phyloP scores from a whole-genome alignment of 2,888 invertebrate species.

The Synergus itoensis region DNA sequence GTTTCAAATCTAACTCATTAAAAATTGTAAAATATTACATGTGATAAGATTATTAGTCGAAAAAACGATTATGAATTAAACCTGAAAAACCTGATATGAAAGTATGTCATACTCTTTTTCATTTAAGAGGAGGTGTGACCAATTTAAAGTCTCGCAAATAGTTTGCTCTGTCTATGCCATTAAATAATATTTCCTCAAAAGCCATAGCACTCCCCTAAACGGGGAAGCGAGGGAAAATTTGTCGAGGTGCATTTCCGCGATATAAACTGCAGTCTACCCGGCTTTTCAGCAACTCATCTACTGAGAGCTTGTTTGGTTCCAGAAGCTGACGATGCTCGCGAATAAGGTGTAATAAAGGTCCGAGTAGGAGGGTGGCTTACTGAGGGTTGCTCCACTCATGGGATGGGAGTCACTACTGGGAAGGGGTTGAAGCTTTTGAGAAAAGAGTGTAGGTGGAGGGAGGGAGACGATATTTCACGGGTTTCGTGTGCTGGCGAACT shows the following conservation, averaged over 20 bases:
- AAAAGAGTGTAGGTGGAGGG: slow-evolving; percentile 42
- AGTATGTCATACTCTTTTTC: no score
- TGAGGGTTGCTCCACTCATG: slow-evolving; percentile 18
- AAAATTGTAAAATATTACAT: no score
- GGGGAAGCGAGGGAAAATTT: not conserved
- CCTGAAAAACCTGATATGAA: no score
- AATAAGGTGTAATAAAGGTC: slow-evolving; percentile 54
- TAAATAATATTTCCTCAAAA: not conserved
- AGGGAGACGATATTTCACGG: slow-evolving; percentile 74
- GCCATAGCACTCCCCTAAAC: not conserved
- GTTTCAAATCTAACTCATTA: no score
- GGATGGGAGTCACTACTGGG: not conserved
- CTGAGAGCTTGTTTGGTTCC: slow-evolving; percentile 43
- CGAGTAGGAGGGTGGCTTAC: slow-evolving; percentile 48
- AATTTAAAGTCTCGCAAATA: no score
- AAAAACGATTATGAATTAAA: no score
- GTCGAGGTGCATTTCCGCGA: slow-evolving; percentile 5
- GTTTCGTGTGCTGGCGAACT: slow-evolving; percentile 76
- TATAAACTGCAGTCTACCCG: slow-evolving; percentile 18
- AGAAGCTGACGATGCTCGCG: slow-evolving; percentile 45
- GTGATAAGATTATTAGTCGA: no score
- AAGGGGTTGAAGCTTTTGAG: slow-evolving; percentile 27
- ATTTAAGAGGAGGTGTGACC: no score
- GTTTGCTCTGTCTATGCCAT: no score
- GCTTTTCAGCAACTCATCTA: slow-evolving; percentile 37